Evolutionary conservation across 2,797 vertebrate species (phyloP).

Genomic region (Pipistrellus nathusii): DNA sequence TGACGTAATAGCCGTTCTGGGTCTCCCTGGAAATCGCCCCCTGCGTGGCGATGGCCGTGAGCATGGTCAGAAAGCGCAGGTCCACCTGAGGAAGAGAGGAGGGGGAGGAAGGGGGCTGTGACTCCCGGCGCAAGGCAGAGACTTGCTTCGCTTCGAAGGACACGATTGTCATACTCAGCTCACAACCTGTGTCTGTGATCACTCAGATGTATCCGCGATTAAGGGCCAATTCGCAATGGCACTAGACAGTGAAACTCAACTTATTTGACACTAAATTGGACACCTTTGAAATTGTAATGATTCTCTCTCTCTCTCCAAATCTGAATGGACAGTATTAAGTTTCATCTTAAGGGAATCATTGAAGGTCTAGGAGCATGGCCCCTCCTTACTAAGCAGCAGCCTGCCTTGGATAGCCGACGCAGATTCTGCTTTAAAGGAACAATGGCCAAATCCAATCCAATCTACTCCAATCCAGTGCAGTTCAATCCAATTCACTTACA

Average conservation of each 20-base stretch:
- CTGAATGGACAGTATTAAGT: neutral
- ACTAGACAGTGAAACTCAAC: neutral
- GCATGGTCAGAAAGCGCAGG: slow-evolving; percentile 92
- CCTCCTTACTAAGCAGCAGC: neutral
- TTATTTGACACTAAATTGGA: neutral
- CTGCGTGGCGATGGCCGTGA: slow-evolving; percentile 97
- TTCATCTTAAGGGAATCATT: slow-evolving; percentile 24
- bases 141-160: neutral
- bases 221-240: neutral
- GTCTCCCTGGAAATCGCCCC: slow-evolving; percentile 98
- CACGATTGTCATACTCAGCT: neutral
- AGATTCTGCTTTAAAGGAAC: slow-evolving; percentile 32
- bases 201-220: neutral
- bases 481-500: slow-evolving; percentile 45
- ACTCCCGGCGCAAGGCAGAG: neutral
- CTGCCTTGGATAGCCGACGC: neutral
- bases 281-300: slow-evolving; percentile 6
- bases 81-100: slow-evolving; percentile 88
- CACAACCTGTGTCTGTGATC: neutral
- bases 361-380: neutral
- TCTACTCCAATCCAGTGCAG: neutral
- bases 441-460: slow-evolving; percentile 33
- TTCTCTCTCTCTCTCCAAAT: neutral
- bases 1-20: slow-evolving; percentile 94
- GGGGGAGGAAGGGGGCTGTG: slow-evolving; percentile 4